Evolutionary conservation across 2,888 invertebrate species (phyloP), one percentile per base, ranked within the genome.

Genomic region (Folsomia candida): DNA sequence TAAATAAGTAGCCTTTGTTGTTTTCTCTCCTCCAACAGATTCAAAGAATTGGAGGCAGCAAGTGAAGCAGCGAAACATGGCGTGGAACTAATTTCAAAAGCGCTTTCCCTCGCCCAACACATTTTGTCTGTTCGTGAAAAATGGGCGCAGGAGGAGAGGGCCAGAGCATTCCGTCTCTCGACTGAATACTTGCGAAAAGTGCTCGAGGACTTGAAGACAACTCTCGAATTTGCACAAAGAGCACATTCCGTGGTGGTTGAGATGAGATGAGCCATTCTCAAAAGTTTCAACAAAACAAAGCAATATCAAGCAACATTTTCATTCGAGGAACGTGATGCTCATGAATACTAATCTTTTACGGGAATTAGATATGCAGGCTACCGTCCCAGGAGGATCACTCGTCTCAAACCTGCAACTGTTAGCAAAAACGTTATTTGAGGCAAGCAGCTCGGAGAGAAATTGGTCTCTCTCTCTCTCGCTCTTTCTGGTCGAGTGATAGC

Each of bases 161-260:
- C 65, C 51, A 70, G 69, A 62, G 72, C 72, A 3, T 29, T 67
- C 27, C 65, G 67, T 6, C 59, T 72, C n/a, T 57, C 72, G 14
- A 61, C 22, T 24, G 60, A 62, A 9, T 57, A 69, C 24, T 65
- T 72, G 47, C 69, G 69, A 57, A 66, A 67, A 24, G 65, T 68
- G 2, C 66, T 71, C 9, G 51, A 68, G 18, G 71, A 71, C 57
- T 57, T 71, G 20, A 71, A 60, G 27, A 51, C 58, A 63, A 68
- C 71, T 11, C 24, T 54, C 18, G 68, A 71, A 47, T 68, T 68
- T 61, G 68, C 71, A 26, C 60, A 68, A 51, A 60, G 51, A 6
- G 68, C 71, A 61, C 68, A 68, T 59, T 54, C 54, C n/a, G 54
- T 22, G 11, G 54, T 54, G 54, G 54, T 14, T 54, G 54, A 54